Percentiles rank a stretch among this genome's conserved stretches.
phyloP scores from a whole-genome alignment of 2,888 invertebrate species.

The Sphaerophoria rueppellii region DNA sequence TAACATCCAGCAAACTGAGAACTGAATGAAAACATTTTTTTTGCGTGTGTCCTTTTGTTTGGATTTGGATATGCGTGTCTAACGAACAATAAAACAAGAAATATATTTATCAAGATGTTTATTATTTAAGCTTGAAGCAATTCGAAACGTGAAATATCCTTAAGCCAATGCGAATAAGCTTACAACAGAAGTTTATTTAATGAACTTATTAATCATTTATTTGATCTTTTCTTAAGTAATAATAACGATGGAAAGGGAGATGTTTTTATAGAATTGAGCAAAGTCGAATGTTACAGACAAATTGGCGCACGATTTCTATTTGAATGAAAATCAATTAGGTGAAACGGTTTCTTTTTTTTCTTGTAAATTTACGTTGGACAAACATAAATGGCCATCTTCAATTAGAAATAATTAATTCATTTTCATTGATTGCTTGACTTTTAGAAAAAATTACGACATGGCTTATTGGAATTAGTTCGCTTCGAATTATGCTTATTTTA shows the following conservation, averaged over 20 bases:
- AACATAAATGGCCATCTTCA: neutral
- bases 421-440: too few species aligned
- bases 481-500: too few species aligned
- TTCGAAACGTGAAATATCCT: neutral
- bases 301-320: neutral
- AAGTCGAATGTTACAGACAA: neutral
- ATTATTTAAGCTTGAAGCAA: constrained; percentile 18
- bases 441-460: too few species aligned
- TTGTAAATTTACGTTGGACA: neutral
- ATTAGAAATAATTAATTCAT: neutral
- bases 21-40: constrained; percentile 7
- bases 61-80: constrained; percentile 30
- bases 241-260: neutral
- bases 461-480: too few species aligned
- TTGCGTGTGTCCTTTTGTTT: constrained; percentile 48
- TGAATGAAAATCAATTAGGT: neutral
- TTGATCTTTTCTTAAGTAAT: constrained; percentile 26
- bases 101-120: constrained; percentile 33
- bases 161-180: neutral
- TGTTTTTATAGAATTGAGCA: neutral
- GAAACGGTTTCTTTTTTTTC: neutral
- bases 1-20: too few species aligned
- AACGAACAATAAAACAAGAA: constrained; percentile 7
- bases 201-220: constrained; percentile 41
- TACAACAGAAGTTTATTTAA: neutral